Evolutionary conservation across 37 sponge, comb jelly and placozoan species (phyloP).

Genomic region (Lycopodina hypogea): DNA sequence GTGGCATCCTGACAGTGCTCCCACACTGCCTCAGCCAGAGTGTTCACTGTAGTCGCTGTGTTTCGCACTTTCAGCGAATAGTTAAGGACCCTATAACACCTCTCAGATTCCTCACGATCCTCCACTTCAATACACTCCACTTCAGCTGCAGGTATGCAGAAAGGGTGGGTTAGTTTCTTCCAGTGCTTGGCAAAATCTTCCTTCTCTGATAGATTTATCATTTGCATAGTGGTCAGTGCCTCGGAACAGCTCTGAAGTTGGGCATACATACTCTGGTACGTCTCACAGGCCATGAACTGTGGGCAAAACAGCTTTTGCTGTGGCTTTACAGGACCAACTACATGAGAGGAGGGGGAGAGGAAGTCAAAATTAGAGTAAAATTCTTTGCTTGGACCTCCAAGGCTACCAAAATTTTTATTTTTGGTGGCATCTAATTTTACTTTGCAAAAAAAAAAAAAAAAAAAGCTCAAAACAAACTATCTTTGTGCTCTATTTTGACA

Average conservation of each 20-base stretch:
- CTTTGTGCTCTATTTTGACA: too few species aligned
- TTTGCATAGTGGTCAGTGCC: background rate
- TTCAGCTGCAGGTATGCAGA: conserved; percentile 21
- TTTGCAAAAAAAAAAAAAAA: too few species aligned
- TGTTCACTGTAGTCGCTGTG: background rate
- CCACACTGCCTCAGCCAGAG: conserved; percentile 25
- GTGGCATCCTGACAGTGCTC: background rate
- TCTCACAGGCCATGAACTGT: background rate
- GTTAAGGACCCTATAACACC: conserved; percentile 34
- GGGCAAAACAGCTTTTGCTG: background rate
- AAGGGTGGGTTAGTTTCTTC: conserved; percentile 4
- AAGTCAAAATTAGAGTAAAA: background rate
- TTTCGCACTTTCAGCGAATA: background rate
- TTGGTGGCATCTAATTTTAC: too few species aligned
- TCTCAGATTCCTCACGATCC: conserved; percentile 19
- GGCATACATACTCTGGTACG: background rate
- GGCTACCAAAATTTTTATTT: too few species aligned
- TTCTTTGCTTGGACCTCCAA: background rate
- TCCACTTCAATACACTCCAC: conserved; percentile 24
- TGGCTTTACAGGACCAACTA: conserved; percentile 11
- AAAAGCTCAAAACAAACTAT: too few species aligned
- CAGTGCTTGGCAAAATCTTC: conserved; percentile 20
- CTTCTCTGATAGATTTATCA: conserved; percentile 13
- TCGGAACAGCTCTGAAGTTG: background rate
- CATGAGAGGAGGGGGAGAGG: background rate